Base-by-base conservation (phyloP, 2,888 invertebrate species). In the Catocala sponsa region DNA sequence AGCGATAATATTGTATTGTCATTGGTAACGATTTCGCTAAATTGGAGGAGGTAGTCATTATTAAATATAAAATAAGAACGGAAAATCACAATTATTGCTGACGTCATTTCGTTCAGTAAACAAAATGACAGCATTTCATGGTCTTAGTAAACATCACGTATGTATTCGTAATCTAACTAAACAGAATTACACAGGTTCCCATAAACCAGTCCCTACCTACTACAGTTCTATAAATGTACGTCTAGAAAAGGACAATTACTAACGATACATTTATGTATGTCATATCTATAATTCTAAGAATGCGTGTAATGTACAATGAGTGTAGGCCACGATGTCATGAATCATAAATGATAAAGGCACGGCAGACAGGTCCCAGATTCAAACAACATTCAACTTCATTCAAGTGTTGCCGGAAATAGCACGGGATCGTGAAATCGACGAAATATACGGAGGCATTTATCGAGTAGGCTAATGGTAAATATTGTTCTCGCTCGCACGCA, bases 331-430 rank as follows among this genome's bases (percentile, higher is more conserved):
- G 75, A 73, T 67, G 59, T 55, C 55, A 53, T 78, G 76, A 78
- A 61, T 78, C 78, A 78, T 68, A 44, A 13, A 41, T 58, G 66
- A 78, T 70, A 70, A 69, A 62, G 63, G 49, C 63, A 53, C 62
- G 53, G 54, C 62, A 69, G 70, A 70, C 65, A 67, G 56, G 52
- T 63, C 48, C 52, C 63, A 73, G 56, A 49, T 51, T 25, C 43
- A 57, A 57, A 49, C 48, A 57, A 53, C 49, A 57, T 67, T 68
- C 66, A 59, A 73, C 68, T 54, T 75, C 68, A 64, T 71, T 70
- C 68, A 71, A 73, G 70, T 74, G 79, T 65, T 77, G 77, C 78
- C 79, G 83, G 83, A 82, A 81, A 82, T 81, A 82, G 81, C 79
- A 54, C 53, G 55, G 52, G 64, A 66, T 64, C 73, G 76, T 72